Base-by-base conservation (phyloP, 2,113 vertebrate genomes). In the Pygoscelis adeliae region DNA sequence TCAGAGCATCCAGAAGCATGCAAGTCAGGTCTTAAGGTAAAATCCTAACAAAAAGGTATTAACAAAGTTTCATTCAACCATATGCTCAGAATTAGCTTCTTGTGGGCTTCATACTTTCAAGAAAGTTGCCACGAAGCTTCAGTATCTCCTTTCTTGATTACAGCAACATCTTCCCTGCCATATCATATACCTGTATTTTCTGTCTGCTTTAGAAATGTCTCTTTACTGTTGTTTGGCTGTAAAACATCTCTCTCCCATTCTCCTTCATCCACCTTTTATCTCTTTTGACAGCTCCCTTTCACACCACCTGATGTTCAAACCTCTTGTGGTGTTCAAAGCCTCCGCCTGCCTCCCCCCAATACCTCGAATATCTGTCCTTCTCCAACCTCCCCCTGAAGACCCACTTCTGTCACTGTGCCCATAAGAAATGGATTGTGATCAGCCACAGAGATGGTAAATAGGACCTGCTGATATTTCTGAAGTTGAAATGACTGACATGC, bases 391-490 rank as follows among this genome's bases (percentile, higher is more conserved):
- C 78, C 82, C 73, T 22, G 30, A 92, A 94, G 93, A 83, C 62
- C 21, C 52, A 69, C 27, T 94, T 94, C 82, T 95, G 4, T 88
- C 77, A 69, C 34, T 38, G 25, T 79, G 34, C 34, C 81, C 58
- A 10, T 70, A 80, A 87, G 89, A 92, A 89, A 83, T 27, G n/a
- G 83, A 69, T 58, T 89, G 88, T 29, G 29, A 91, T 92, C 66
- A 93, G 58, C 34, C 6, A 77, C 2, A 87, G 81, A 87, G 89
- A 73, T 71, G 81, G 70, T 74, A 94, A 73, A 87, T 26, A 79
- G 62, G 42, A 85, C 38, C 71, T 73, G 62, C 58, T 95, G 89
- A 20, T 88, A 91, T 83, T 93, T 96, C 84, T 73, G 59, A 92
- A 85, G 49, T 6, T 79, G 65, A 84, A 97, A 23, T 80, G 87